Percentiles rank a stretch among this genome's conserved stretches.
Evolutionary conservation across 2,888 invertebrate species (phyloP).

Genomic region (Gandaritis pyraliata): DNA sequence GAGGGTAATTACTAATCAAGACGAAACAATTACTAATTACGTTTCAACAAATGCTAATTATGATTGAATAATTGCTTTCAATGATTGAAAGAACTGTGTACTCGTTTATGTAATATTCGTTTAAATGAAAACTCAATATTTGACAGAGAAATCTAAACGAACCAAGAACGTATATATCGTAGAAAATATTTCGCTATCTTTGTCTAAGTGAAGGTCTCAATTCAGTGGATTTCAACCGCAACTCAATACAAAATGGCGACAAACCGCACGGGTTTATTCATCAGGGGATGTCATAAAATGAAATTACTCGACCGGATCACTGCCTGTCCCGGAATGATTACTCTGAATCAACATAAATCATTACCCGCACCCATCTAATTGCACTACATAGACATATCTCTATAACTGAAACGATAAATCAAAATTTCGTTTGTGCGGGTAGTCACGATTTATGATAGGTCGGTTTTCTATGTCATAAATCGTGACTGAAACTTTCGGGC

Average conservation of each 20-base stretch:
- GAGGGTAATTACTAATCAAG: slow-evolving; percentile 16
- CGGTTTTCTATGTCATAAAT: slow-evolving; percentile 64
- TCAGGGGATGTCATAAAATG: slow-evolving; percentile 73
- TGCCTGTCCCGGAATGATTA: slow-evolving; percentile 69
- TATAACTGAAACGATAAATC: slow-evolving; percentile 63
- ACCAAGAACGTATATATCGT: background rate
- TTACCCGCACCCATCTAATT: slow-evolving; percentile 79
- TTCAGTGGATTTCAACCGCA: slow-evolving; percentile 16
- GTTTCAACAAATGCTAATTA: slow-evolving; percentile 14
- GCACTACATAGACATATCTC: slow-evolving; percentile 61
- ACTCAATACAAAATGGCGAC: slow-evolving; percentile 57
- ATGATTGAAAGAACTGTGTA: background rate
- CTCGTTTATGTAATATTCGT: background rate
- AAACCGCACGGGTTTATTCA: slow-evolving; percentile 68
- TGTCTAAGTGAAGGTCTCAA: slow-evolving; percentile 18
- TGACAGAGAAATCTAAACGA: too few relatives aligned
- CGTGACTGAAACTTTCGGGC: slow-evolving; percentile 60
- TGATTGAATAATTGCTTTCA: slow-evolving; percentile 10
- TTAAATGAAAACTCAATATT: background rate
- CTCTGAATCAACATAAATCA: slow-evolving; percentile 81
- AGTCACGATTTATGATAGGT: slow-evolving; percentile 59
- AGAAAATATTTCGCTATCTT: background rate
- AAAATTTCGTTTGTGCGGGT: slow-evolving; percentile 74
- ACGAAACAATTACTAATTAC: slow-evolving; percentile 22
- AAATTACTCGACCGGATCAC: slow-evolving; percentile 72